Evolutionary conservation across 2,797 vertebrate species (phyloP), one percentile per base, ranked within the genome.

Genomic region (Peromyscus eremicus): DNA sequence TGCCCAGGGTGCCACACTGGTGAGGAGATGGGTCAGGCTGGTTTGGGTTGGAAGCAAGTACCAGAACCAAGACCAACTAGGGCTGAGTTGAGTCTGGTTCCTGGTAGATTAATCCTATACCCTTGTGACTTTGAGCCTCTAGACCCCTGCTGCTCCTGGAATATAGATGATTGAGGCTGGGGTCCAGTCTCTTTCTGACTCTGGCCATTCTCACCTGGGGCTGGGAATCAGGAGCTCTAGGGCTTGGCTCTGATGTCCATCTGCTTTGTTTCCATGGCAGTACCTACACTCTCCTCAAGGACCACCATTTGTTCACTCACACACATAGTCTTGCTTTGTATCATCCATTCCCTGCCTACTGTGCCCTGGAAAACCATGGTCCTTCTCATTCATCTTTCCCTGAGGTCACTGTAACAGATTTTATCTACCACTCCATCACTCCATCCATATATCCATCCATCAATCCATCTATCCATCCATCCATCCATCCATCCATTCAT

Each of bases 1-100:
- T 97, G 99, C 98, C 89, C 99, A 99, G 98, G 99, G 99, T 88
- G 99, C 99, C 97, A 99, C 99, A 0, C 98, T 99, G 99, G 99
- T 99, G 96, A 99, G 99, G 97, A 94, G 94, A 92, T 70, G 73
- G 97, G 76, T 81, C 14, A 40, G n/a, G 37, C 73, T 52, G 60
- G 43, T 57, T 32, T 66, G 92, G 71, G 23, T 16, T 76, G 57
- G 60, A 57, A 6, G 2, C 85, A 25, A 29, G n/a, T 29, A 85
- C 49, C 75, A 83, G 62, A 82, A 73, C 32, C 37, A 13, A 96
- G 55, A 46, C 19, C 32, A 23, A 14, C 37, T 11, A 16, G 52
- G 70, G 25, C 34, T 19, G n/a, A 62, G 5, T 27, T 37, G 94
- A 37, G 55, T 17, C 82, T 32, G 57, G 89, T 55, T 70, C 17